Evolutionary conservation across 2,797 vertebrate species (phyloP).

Genomic region (Heliangelus exortis): DNA sequence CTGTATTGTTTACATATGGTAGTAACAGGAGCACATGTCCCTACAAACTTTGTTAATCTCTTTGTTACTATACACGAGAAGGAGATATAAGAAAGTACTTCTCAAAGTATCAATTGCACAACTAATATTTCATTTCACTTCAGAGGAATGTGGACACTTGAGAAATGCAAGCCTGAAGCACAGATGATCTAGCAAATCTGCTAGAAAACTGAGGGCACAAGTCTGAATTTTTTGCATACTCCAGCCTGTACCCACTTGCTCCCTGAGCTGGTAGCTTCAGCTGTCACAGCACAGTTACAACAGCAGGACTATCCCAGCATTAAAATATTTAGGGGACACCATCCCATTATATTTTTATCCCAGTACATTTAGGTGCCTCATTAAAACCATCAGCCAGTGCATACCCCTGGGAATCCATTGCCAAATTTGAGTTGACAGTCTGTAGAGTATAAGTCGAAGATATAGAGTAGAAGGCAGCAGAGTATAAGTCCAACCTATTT

Average conservation of each 20-base stretch:
- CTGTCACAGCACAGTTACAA: slow-evolving; percentile 14
- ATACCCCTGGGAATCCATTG: not conserved
- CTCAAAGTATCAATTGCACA: slow-evolving; percentile 29
- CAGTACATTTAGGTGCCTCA: not conserved
- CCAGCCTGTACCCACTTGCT: slow-evolving; percentile 40
- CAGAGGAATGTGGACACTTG: slow-evolving; percentile 27
- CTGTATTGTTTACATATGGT: not conserved
- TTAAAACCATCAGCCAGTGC: not conserved
- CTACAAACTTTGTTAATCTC: slow-evolving; percentile 23
- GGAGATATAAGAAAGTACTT: slow-evolving; percentile 42
- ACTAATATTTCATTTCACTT: slow-evolving; percentile 46
- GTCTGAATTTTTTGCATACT: slow-evolving; percentile 26
- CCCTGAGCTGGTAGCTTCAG: not conserved
- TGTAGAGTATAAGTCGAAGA: not conserved
- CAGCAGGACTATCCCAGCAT: not conserved
- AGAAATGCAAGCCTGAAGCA: slow-evolving; percentile 39
- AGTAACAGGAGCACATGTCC: slow-evolving; percentile 18
- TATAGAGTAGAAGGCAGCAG: not conserved
- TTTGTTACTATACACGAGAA: slow-evolving; percentile 23
- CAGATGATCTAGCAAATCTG: slow-evolving; percentile 37
- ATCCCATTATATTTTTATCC: not conserved
- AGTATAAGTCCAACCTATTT: not conserved
- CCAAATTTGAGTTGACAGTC: not conserved
- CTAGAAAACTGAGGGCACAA: not conserved
- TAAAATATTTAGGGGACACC: not conserved